Percentiles rank a stretch among this genome's conserved stretches.
These are phyloP conservation scores for Melinopterus prodromus DNA, from an alignment of 2,888 invertebrate genomes.

Conservation along the genomic window DNA sequence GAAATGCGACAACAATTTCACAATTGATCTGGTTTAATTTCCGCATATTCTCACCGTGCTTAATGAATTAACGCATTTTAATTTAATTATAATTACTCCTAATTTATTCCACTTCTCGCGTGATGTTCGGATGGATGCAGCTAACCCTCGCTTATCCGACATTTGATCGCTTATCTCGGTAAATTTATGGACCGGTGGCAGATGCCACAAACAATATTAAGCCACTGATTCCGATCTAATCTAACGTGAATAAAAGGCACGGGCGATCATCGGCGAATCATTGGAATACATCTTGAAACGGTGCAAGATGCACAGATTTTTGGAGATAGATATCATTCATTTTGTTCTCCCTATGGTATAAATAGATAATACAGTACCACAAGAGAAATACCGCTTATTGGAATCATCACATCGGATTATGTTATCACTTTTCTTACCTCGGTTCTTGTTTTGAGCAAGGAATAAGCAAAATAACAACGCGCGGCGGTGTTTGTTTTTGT, in stretches of 20 bases:
- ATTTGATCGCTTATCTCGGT: background rate
- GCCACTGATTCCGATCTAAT: background rate
- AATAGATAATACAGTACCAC: background rate
- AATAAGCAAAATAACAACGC: no score
- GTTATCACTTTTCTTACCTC: no score
- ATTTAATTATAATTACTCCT: background rate
- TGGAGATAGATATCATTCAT: background rate
- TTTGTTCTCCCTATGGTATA: background rate
- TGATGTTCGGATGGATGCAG: background rate
- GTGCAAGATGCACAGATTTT: background rate
- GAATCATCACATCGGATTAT: no score
- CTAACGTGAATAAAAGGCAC: background rate
- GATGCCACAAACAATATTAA: background rate
- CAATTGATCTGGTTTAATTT: background rate
- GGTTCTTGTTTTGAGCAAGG: no score
- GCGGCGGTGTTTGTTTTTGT: no score
- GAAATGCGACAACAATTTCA: background rate
- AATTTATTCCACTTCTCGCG: background rate
- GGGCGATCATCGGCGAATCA: background rate
- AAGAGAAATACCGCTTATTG: no score
- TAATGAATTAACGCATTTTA: background rate
- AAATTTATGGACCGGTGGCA: background rate
- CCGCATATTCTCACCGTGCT: background rate
- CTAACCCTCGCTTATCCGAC: background rate
- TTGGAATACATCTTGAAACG: background rate